Evolutionary conservation across 2,797 vertebrate genomes (phyloP).

Genomic region (Mus minutoides): DNA sequence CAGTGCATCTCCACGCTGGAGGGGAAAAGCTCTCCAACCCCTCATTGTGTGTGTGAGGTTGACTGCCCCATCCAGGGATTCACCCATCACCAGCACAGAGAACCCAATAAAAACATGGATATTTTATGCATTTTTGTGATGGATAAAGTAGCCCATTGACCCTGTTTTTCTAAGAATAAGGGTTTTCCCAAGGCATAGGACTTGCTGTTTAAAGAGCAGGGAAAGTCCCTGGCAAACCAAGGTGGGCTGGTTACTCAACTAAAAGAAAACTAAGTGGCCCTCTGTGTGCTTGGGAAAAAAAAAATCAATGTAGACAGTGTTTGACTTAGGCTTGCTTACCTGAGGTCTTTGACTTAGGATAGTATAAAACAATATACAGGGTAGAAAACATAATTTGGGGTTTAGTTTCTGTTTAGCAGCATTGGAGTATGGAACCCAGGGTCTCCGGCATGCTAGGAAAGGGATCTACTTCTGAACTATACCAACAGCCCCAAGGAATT

Average conservation of each 20-base stretch:
- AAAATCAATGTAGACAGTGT: background rate
- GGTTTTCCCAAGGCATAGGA: background rate
- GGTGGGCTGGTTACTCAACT: background rate
- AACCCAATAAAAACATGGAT: background rate
- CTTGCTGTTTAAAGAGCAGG: background rate
- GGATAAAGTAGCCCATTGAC: background rate
- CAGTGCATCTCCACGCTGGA: too few species aligned
- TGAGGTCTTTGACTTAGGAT: background rate
- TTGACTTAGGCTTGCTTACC: background rate
- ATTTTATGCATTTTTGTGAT: background rate
- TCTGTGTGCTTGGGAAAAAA: background rate
- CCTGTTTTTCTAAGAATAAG: background rate
- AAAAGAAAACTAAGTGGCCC: background rate
- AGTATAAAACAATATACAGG: background rate
- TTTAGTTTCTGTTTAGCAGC: background rate
- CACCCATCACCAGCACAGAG: background rate
- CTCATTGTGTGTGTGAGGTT: background rate
- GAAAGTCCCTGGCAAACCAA: background rate
- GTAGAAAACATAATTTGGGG: background rate
- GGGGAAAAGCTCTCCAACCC: background rate
- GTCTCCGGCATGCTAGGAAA: background rate
- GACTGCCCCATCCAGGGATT: background rate
- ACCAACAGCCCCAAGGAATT: background rate
- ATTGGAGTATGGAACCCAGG: background rate
- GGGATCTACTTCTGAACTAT: background rate